Evolutionary conservation across 1,140 invertebrate species (phyloP).

Genomic region (Meloidogyne hapla): DNA sequence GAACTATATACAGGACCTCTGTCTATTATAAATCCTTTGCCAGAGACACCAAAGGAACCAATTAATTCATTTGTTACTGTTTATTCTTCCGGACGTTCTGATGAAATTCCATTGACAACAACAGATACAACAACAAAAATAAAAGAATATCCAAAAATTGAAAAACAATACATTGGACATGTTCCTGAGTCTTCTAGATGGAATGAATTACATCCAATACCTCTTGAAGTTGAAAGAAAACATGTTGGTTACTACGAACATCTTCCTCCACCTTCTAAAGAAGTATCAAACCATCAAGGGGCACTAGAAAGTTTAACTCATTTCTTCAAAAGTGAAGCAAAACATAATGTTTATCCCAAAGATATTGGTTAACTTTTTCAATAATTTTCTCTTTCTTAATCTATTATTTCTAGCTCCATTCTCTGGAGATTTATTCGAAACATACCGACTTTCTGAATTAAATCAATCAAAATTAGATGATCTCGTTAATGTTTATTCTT

Average conservation of each 20-base stretch:
- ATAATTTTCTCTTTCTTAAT: too few species aligned
- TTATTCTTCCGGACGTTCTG: slow-evolving; percentile 33
- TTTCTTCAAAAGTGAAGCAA: neutral
- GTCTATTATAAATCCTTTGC: slow-evolving; percentile 18
- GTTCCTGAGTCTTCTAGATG: neutral
- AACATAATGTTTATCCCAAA: neutral
- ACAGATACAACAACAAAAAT: neutral
- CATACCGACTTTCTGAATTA: slow-evolving; percentile 14
- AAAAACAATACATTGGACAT: neutral
- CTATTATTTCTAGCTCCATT: slow-evolving; percentile 7
- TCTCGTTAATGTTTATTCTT: slow-evolving; percentile 31
- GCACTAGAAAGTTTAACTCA: slow-evolving; percentile 6
- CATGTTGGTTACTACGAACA: too few species aligned
- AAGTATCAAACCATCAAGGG: neutral
- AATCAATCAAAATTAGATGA: neutral
- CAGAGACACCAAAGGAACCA: neutral
- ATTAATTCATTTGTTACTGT: slow-evolving; percentile 15
- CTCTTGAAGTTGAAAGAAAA: neutral
- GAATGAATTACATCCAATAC: neutral
- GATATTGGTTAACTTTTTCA: too few species aligned
- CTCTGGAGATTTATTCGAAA: slow-evolving; percentile 31
- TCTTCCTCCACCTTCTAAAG: too few species aligned
- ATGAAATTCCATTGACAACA: slow-evolving; percentile 6
- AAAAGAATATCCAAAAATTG: neutral
- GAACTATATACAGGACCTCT: slow-evolving; percentile 28